Percentiles rank a stretch among this genome's conserved stretches.
Conservation (phyloP, 2,888 invertebrate species). For the Harmothoe impar region DNA sequence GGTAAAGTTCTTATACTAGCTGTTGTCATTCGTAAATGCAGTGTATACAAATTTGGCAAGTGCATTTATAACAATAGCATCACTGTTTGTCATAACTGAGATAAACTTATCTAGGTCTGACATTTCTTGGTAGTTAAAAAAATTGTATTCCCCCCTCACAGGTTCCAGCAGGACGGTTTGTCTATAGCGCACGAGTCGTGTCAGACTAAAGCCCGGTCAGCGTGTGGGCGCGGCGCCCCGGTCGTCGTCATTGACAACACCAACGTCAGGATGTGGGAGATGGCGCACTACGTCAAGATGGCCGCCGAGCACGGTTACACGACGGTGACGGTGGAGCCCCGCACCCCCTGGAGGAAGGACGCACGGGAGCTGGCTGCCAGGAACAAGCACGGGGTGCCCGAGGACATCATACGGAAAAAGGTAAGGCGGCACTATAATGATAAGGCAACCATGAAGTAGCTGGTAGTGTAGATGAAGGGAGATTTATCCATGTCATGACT, state of each 20-base stretch:
- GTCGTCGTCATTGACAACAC: constrained; percentile 83
- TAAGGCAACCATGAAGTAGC: too few relatives aligned
- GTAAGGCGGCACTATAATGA: too few relatives aligned
- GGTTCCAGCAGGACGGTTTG: constrained; percentile 76
- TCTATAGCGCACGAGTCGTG: constrained; percentile 80
- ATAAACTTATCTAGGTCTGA: too few relatives aligned
- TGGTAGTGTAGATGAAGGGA: too few relatives aligned
- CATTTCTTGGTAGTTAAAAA: too few relatives aligned
- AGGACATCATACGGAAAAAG: constrained; percentile 73
- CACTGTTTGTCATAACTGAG: too few relatives aligned
- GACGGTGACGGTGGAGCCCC: constrained; percentile 79
- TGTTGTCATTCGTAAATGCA: too few relatives aligned
- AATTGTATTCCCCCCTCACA: too few relatives aligned
- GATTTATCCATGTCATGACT: too few relatives aligned
- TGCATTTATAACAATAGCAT: too few relatives aligned
- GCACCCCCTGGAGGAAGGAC: constrained; percentile 81
- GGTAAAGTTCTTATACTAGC: too few relatives aligned
- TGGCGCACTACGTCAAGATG: constrained; percentile 78
- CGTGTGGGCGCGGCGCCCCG: constrained; percentile 73
- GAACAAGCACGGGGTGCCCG: constrained; percentile 77
- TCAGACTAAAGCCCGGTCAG: constrained; percentile 75
- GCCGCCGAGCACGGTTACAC: constrained; percentile 78
- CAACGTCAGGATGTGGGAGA: constrained; percentile 81
- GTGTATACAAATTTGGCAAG: too few relatives aligned
- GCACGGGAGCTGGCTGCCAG: constrained; percentile 74